A percentile compares a stretch with the other conserved stretches of the same genome.
Conservation (phyloP, 1,140 invertebrate genomes). For the Zaprionus inermis region DNA sequence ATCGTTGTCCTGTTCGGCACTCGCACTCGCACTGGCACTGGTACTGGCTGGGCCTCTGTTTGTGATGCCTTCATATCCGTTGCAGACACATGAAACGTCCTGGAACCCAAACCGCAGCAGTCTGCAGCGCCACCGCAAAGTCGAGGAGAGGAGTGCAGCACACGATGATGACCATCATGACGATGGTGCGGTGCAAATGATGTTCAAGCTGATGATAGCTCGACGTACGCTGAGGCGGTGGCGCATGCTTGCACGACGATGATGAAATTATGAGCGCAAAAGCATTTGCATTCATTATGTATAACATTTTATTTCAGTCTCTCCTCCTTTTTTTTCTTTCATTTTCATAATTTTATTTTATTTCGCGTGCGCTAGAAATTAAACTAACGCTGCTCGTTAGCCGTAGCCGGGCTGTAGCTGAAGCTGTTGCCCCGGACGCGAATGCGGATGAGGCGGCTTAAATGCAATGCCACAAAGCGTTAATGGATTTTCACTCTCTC, state of each 20-base stretch:
- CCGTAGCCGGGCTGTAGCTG: slow-evolving; percentile 7
- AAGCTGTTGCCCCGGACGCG: slow-evolving; percentile 33
- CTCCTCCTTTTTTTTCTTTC: background rate
- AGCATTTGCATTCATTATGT: slow-evolving; percentile 81
- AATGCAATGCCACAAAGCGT: slow-evolving; percentile 78
- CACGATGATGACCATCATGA: slow-evolving; percentile 16
- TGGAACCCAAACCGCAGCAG: slow-evolving; percentile 70
- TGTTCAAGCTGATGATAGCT: slow-evolving; percentile 18
- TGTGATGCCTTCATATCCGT: slow-evolving; percentile 81
- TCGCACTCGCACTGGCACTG: slow-evolving; percentile 4
- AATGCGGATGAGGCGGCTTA: slow-evolving; percentile 56
- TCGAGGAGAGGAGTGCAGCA: too few relatives aligned
- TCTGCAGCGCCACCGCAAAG: slow-evolving; percentile 50
- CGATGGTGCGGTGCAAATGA: slow-evolving; percentile 19
- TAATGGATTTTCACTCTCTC: slow-evolving; percentile 69
- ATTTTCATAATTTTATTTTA: slow-evolving; percentile 41
- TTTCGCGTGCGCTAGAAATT: slow-evolving; percentile 71
- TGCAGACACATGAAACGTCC: slow-evolving; percentile 80
- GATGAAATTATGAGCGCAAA: slow-evolving; percentile 80
- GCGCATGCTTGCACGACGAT: slow-evolving; percentile 43
- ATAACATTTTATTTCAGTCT: slow-evolving; percentile 51
- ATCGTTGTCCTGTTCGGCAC: slow-evolving; percentile 22
- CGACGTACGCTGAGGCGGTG: slow-evolving; percentile 5
- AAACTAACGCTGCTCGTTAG: slow-evolving; percentile 80
- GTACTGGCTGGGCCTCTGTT: slow-evolving; percentile 60